Conservation (phyloP, 2,797 vertebrate genomes). For the Ctenochaetus hawaiiensis region DNA sequence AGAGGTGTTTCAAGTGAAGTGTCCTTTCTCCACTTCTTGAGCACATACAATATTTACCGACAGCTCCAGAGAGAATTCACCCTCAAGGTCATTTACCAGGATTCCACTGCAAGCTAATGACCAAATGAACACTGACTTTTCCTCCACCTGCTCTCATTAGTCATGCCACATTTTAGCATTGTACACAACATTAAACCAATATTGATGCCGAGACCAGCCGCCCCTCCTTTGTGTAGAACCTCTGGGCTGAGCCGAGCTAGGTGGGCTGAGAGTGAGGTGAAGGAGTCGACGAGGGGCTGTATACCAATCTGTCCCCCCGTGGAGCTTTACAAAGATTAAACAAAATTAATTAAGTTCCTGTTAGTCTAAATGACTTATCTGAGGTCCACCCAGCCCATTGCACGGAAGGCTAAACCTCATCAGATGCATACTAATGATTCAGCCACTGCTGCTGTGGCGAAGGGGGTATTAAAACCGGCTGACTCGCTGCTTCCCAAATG, state of each 20-base stretch:
- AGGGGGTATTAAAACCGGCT: slow-evolving; percentile 68
- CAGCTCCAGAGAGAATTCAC: slow-evolving; percentile 4
- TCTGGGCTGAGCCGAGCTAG: slow-evolving; percentile 47
- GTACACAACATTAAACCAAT: slow-evolving; percentile 75
- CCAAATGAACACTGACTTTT: slow-evolving; percentile 64
- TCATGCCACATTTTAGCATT: slow-evolving; percentile 55
- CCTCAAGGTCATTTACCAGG: slow-evolving; percentile 38
- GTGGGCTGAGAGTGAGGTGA: slow-evolving; percentile 60
- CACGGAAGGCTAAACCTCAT: slow-evolving; percentile 70
- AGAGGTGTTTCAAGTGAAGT: slow-evolving; percentile 28
- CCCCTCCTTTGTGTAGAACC: slow-evolving; percentile 45
- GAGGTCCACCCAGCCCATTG: slow-evolving; percentile 73
- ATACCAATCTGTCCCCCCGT: slow-evolving; percentile 65
- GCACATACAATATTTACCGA: slow-evolving; percentile 32
- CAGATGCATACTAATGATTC: slow-evolving; percentile 79
- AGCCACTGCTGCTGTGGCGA: slow-evolving; percentile 35
- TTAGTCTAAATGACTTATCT: slow-evolving; percentile 83
- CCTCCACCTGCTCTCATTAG: slow-evolving; percentile 73
- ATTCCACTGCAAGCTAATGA: slow-evolving; percentile 45
- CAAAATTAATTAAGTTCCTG: slow-evolving; percentile 83
- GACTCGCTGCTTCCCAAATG: slow-evolving; percentile 72
- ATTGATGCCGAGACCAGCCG: slow-evolving; percentile 53
- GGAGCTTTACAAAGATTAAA: slow-evolving; percentile 81
- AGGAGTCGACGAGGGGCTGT: slow-evolving; percentile 58
- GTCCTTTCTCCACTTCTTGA: slow-evolving; percentile 29